phyloP scores from a whole-genome alignment of 2,797 vertebrate species.

The Yasuhikotakia modesta region DNA sequence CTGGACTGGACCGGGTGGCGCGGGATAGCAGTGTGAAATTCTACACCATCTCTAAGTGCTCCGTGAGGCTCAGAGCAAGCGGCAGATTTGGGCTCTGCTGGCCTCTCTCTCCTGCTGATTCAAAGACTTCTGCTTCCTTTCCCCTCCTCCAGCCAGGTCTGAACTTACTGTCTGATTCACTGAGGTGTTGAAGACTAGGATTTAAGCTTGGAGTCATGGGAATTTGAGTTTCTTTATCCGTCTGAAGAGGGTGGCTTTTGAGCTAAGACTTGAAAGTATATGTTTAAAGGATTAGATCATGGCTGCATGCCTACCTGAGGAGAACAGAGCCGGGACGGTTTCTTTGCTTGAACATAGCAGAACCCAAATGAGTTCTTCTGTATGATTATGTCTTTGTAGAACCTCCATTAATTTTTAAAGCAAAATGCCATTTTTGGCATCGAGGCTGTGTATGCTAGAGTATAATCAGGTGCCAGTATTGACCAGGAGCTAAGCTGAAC shows the following conservation, averaged over 20 bases:
- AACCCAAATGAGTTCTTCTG: neutral
- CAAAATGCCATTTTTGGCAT: neutral
- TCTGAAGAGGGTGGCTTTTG: neutral
- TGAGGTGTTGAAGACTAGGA: neutral
- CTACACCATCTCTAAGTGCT: constrained; percentile 52
- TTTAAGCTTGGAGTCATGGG: neutral
- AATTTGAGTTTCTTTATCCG: neutral
- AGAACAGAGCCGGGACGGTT: neutral
- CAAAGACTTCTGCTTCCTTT: constrained; percentile 14
- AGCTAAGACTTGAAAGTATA: neutral
- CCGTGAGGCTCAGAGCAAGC: neutral
- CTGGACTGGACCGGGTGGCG: constrained; percentile 46
- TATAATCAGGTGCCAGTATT: constrained; percentile 20
- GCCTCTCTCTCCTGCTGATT: constrained; percentile 35
- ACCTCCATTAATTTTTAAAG: neutral
- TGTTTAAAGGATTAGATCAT: neutral
- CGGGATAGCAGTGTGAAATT: constrained; percentile 60
- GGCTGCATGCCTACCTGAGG: neutral
- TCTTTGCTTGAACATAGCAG: neutral
- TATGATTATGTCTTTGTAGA: neutral
- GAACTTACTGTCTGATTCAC: neutral
- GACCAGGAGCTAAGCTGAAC: constrained; percentile 1
- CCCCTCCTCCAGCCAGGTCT: neutral
- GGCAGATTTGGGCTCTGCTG: constrained; percentile 29
- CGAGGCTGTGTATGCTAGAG: constrained; percentile 16